phyloP scores from a whole-genome alignment of 2,888 invertebrate genomes.

The Philopedon plagiatum region DNA sequence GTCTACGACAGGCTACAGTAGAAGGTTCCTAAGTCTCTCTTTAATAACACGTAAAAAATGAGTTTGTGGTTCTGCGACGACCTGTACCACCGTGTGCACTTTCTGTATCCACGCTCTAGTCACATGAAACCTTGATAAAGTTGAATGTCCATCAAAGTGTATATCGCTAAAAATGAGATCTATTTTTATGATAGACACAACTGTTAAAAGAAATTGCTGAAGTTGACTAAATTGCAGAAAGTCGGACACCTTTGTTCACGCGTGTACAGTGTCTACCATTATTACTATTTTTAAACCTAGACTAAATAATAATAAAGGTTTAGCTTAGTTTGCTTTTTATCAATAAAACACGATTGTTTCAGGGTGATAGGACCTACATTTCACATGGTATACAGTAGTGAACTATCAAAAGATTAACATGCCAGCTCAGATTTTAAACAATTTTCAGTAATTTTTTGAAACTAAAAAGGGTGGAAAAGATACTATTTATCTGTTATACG shows the following conservation, averaged over 20 bases:
- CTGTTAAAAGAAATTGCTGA: background rate
- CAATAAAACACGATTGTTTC: too few species aligned
- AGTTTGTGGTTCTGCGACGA: too few species aligned
- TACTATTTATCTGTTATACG: too few species aligned
- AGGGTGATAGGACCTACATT: too few species aligned
- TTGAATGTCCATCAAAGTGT: background rate
- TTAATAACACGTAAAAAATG: too few species aligned
- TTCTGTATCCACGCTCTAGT: background rate
- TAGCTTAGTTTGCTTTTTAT: background rate
- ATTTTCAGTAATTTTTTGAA: too few species aligned
- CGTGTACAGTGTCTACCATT: conserved; percentile 4
- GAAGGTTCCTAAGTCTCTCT: too few species aligned
- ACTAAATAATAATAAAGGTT: background rate
- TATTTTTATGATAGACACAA: background rate
- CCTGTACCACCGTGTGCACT: background rate
- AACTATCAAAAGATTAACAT: too few species aligned
- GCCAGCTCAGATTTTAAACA: too few species aligned
- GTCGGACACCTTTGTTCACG: conserved; percentile 9
- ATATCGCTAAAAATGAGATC: background rate
- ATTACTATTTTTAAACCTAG: background rate
- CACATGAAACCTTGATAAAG: background rate
- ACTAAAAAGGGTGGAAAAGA: too few species aligned
- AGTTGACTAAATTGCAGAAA: background rate
- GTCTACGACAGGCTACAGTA: too few species aligned
- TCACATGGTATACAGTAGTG: background rate